Percentiles rank a stretch among this genome's conserved stretches.
phyloP scores from a whole-genome alignment of 2,113 vertebrate genomes.

The Parotia lawesii region DNA sequence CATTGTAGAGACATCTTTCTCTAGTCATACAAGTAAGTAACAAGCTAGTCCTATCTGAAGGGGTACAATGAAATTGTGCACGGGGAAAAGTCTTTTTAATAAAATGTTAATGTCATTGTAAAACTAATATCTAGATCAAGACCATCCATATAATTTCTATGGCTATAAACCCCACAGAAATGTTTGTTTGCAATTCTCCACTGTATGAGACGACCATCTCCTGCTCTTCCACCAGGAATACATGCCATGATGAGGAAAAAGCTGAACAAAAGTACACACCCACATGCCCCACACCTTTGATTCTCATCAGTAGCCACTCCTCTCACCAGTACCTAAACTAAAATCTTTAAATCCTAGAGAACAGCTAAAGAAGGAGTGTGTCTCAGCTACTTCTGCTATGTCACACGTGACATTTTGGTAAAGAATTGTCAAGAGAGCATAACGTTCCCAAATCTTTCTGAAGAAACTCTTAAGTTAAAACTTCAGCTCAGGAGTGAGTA shows the following conservation, averaged over 20 bases:
- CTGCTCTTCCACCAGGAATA: neutral
- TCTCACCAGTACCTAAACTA: neutral
- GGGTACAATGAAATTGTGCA: neutral
- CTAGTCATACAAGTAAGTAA: neutral
- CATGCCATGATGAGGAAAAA: neutral
- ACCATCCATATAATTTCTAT: neutral
- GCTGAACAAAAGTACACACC: neutral
- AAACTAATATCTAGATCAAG: neutral
- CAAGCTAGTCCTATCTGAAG: neutral
- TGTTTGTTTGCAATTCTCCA: neutral
- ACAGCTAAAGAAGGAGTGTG: neutral
- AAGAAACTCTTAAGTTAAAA: neutral
- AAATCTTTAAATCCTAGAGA: neutral
- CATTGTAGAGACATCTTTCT: neutral
- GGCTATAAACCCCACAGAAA: neutral
- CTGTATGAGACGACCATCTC: neutral
- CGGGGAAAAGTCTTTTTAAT: neutral
- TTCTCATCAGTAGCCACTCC: neutral
- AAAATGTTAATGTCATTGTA: neutral
- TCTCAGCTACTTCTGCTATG: neutral
- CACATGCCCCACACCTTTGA: accelerated
- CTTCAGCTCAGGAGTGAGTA: neutral
- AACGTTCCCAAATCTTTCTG: neutral
- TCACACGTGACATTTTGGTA: neutral
- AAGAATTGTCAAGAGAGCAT: neutral